Conservation (phyloP, 2,888 invertebrate species). For the Pristionchus maxplancki region DNA sequence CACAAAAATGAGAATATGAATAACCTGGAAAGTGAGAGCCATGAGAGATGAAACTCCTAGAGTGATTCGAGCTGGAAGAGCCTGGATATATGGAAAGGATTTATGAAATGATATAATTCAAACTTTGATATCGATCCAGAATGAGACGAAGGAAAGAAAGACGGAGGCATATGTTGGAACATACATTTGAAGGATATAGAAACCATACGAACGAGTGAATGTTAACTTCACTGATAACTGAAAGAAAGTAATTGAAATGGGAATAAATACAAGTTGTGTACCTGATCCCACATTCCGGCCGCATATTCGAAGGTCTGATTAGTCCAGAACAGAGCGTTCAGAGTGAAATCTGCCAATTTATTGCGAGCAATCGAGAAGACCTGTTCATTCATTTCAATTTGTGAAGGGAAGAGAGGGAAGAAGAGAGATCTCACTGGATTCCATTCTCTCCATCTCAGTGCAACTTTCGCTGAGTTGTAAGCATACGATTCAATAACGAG, state of each 20-base stretch:
- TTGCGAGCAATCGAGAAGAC: slow-evolving; percentile 73
- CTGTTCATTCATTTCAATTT: too few relatives aligned
- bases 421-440: slow-evolving; percentile 62
- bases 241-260: not conserved
- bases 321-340: slow-evolving; percentile 72
- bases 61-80: slow-evolving; percentile 73
- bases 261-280: slow-evolving; percentile 5
- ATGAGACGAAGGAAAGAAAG: slow-evolving; percentile 72
- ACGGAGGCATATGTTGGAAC: slow-evolving; percentile 74
- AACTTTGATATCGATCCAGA: slow-evolving; percentile 73
- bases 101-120: not conserved
- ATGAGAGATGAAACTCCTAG: slow-evolving; percentile 71
- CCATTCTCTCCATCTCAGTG: slow-evolving; percentile 73
- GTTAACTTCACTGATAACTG: slow-evolving; percentile 73
- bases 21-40: slow-evolving; percentile 72
- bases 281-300: slow-evolving; percentile 75
- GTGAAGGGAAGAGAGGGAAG: too few relatives aligned
- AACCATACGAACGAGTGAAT: slow-evolving; percentile 74
- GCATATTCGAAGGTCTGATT: slow-evolving; percentile 75
- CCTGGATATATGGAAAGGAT: slow-evolving; percentile 44
- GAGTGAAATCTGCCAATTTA: slow-evolving; percentile 72
- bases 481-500: slow-evolving; percentile 75
- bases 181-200: slow-evolving; percentile 76
- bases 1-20: too few relatives aligned
- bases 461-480: slow-evolving; percentile 74